Conservation (phyloP, 2,113 vertebrate species). For the Pachyramphus minor region DNA sequence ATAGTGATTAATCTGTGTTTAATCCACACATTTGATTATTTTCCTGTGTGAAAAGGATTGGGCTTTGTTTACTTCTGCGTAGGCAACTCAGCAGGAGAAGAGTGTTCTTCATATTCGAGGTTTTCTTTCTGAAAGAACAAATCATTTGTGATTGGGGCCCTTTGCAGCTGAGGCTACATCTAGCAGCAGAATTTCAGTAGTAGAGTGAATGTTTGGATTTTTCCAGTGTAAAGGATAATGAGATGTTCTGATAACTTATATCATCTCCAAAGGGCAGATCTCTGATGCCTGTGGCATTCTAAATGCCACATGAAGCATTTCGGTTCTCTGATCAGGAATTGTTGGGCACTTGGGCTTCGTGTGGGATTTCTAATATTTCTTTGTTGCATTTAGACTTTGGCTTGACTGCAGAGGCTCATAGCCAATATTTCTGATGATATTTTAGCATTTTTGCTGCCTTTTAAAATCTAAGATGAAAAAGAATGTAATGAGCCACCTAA, state of each 20-base stretch:
- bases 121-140: background rate
- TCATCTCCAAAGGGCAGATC: background rate
- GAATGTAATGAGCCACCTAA: background rate
- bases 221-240: background rate
- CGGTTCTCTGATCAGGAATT: background rate
- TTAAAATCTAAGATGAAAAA: conserved; percentile 24
- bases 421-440: background rate
- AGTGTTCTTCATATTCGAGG: background rate
- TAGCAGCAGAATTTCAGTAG: background rate
- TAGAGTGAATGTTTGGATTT: background rate
- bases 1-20: background rate
- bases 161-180: background rate
- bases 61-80: background rate
- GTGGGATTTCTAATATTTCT: background rate
- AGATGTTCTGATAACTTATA: background rate
- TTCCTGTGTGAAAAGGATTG: background rate
- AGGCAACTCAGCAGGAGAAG: background rate
- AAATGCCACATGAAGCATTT: background rate
- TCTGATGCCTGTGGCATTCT: background rate
- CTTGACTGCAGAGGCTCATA: background rate
- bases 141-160: background rate
- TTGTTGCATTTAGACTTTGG: background rate
- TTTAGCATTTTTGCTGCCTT: conserved; percentile 23
- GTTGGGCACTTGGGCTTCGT: background rate
- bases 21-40: background rate